These are phyloP conservation scores for Delphinus delphis DNA, from an alignment of 2,113 vertebrate genomes.

Conservation along the genomic window DNA sequence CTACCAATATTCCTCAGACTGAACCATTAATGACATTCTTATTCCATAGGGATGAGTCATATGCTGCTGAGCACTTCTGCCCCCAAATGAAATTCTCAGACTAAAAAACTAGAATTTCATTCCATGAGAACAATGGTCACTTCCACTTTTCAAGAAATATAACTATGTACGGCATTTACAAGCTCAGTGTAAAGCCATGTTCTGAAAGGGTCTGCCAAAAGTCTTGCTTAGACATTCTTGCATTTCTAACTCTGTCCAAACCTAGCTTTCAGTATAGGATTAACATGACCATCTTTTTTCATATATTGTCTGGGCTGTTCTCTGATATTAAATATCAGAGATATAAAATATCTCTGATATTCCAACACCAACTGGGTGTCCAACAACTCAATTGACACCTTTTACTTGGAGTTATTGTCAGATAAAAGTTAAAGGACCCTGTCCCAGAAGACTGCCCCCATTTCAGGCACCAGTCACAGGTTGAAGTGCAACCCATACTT, in stretches of 20 bases:
- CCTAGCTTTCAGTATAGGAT: neutral
- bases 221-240: neutral
- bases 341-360: too few species aligned
- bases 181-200: neutral
- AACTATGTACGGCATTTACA: neutral
- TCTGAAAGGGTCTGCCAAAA: neutral
- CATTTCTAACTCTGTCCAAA: neutral
- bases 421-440: neutral
- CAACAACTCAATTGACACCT: neutral
- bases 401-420: neutral
- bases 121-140: neutral
- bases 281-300: neutral
- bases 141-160: neutral
- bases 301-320: neutral
- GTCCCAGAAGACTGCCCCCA: neutral
- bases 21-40: neutral
- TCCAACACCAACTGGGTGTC: neutral
- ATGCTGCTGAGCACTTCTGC: neutral
- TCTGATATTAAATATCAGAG: neutral
- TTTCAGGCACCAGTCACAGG: neutral
- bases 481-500: neutral
- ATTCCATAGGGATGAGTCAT: neutral
- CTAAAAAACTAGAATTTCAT: neutral
- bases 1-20: neutral
- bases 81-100: neutral